Conservation (phyloP, 2,113 vertebrate genomes). For the Brachionichthys hirsutus region DNA sequence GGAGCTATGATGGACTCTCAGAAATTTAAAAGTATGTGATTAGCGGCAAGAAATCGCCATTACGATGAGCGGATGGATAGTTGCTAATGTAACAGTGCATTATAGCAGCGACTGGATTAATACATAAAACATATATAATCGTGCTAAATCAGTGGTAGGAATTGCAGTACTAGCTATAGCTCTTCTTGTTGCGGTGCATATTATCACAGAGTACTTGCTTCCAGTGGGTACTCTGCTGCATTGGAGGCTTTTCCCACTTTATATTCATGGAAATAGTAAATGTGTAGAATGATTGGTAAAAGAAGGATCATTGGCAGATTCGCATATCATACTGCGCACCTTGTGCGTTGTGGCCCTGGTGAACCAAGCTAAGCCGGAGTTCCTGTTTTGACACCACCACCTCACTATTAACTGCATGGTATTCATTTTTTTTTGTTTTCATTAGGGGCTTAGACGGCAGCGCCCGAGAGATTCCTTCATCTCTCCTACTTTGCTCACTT, state of each 20-base stretch:
- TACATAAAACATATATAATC: too few relatives aligned
- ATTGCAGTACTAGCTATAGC: background rate
- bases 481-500: conserved; percentile 63
- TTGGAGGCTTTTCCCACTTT: conserved; percentile 6
- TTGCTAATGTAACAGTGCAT: too few relatives aligned
- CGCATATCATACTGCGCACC: conserved; percentile 14
- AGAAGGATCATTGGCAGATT: conserved; percentile 13
- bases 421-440: conserved; percentile 50
- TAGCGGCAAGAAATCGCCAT: too few relatives aligned
- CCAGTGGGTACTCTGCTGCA: background rate
- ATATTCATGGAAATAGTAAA: conserved; percentile 18
- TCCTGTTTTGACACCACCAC: conserved; percentile 41
- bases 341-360: conserved; percentile 19
- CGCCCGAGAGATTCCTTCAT: conserved; percentile 43
- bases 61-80: too few relatives aligned
- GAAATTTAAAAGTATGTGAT: too few relatives aligned
- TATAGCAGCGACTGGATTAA: too few relatives aligned
- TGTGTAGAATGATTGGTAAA: conserved; percentile 34
- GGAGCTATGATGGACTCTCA: too few relatives aligned
- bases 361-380: conserved; percentile 34
- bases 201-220: background rate
- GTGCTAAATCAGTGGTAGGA: too few relatives aligned
- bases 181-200: background rate
- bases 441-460: conserved; percentile 49
- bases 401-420: conserved; percentile 1